These are phyloP conservation scores for Stenopsyche tienmushanensis DNA, from an alignment of 1,140 invertebrate species.

Conservation along the genomic window DNA sequence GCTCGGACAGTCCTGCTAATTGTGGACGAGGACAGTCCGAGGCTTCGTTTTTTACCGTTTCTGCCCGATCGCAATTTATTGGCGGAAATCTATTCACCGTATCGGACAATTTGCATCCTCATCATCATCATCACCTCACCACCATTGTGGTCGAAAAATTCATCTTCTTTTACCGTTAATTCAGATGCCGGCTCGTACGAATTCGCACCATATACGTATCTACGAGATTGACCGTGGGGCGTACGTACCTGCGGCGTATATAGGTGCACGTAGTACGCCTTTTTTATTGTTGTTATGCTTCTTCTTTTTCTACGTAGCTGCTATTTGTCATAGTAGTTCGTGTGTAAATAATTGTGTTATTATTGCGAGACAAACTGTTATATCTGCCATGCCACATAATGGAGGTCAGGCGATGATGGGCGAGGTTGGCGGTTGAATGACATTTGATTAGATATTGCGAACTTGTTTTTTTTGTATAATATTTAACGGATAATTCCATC, in stretches of 20 bases:
- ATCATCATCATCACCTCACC: not conserved
- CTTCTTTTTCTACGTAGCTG: not conserved
- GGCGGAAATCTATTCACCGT: not conserved
- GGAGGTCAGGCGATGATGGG: not conserved
- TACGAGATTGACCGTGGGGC: slow-evolving; percentile 1
- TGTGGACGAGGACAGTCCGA: too few species aligned
- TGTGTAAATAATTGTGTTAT: slow-evolving; percentile 10
- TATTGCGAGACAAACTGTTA: slow-evolving; percentile 1
- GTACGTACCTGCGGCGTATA: not conserved
- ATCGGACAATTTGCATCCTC: slow-evolving; percentile 5
- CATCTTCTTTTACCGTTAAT: slow-evolving; percentile 5
- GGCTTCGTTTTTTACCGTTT: too few species aligned
- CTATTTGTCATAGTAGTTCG: not conserved
- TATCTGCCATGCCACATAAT: not conserved
- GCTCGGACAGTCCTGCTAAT: too few species aligned
- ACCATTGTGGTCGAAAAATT: slow-evolving; percentile 7
- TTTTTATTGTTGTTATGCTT: not conserved
- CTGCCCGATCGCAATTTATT: not conserved
- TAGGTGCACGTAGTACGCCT: not conserved
- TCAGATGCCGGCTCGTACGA: slow-evolving; percentile 6
- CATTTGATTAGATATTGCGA: not conserved
- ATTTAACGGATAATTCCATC: too few species aligned
- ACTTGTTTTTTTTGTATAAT: not conserved
- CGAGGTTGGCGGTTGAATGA: not conserved
- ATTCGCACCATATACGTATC: not conserved